Percentiles rank a stretch among this genome's conserved stretches.
These are phyloP conservation scores for Pachliopta kotzebuea DNA, from an alignment of 2,888 invertebrate genomes.

Conservation along the genomic window DNA sequence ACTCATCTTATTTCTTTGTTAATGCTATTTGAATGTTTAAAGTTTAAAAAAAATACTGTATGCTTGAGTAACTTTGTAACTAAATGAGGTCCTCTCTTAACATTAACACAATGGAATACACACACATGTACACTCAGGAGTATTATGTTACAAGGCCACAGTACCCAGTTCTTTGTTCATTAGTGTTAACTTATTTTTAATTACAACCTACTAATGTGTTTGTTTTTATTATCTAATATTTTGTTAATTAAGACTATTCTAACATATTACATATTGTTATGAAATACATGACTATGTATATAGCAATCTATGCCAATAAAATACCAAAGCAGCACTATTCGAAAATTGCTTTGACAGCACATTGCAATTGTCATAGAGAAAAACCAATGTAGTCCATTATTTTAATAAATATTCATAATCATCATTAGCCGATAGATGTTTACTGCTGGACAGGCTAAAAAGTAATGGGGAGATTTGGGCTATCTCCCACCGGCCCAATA, in stretches of 20 bases:
- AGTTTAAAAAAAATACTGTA: not conserved
- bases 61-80: not conserved
- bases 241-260: slow-evolving; percentile 4
- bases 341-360: not conserved
- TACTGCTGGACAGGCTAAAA: no score
- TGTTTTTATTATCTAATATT: not conserved
- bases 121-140: not conserved
- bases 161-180: slow-evolving; percentile 6
- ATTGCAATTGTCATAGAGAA: not conserved
- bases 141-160: slow-evolving; percentile 14
- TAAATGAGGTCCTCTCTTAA: not conserved
- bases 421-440: no score
- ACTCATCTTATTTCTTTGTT: no score
- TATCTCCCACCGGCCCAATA: no score
- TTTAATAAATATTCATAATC: no score
- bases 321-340: not conserved
- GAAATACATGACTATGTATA: not conserved
- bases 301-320: not conserved
- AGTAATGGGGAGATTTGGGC: no score
- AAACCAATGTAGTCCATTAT: no score
- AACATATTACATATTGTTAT: not conserved
- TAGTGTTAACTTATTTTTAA: slow-evolving; percentile 25
- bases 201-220: slow-evolving; percentile 1
- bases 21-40: no score
- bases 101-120: not conserved